These are phyloP conservation scores for Dinomys branickii DNA, from an alignment of 2,113 vertebrate genomes.

Conservation along the genomic window DNA sequence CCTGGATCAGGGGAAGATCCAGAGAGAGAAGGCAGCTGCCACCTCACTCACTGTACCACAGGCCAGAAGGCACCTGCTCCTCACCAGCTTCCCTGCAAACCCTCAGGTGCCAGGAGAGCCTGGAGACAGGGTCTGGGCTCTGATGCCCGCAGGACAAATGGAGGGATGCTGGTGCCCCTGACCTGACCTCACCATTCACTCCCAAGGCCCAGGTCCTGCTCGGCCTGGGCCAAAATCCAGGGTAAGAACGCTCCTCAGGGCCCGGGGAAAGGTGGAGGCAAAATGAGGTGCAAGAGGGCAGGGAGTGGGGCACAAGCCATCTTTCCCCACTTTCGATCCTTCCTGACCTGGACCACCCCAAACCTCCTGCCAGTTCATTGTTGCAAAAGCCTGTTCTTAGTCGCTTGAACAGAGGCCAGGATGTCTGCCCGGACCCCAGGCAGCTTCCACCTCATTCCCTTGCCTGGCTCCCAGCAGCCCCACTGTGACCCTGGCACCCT, in stretches of 20 bases:
- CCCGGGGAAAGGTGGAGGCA: background rate
- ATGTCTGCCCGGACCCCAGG: background rate
- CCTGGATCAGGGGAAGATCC: background rate
- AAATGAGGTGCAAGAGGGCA: background rate
- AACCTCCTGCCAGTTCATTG: background rate
- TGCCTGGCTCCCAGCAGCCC: background rate
- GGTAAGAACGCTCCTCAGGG: background rate
- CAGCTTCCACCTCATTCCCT: background rate
- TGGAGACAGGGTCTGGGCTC: background rate
- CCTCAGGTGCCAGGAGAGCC: background rate
- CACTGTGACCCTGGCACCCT: background rate
- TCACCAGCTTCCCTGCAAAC: background rate
- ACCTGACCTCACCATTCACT: background rate
- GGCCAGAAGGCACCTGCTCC: slow-evolving; percentile 30
- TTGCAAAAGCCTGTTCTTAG: background rate
- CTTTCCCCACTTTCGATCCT: background rate
- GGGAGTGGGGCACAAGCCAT: background rate
- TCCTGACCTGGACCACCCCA: background rate
- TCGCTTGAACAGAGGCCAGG: background rate
- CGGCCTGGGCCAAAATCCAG: background rate
- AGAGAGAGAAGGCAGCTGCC: background rate
- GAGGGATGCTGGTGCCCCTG: background rate
- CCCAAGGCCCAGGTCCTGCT: background rate
- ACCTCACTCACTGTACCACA: background rate
- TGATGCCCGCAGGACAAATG: background rate